Evolutionary conservation across 2,113 vertebrate genomes (phyloP), one percentile per base, ranked within the genome.

Genomic region (Colaptes auratus): DNA sequence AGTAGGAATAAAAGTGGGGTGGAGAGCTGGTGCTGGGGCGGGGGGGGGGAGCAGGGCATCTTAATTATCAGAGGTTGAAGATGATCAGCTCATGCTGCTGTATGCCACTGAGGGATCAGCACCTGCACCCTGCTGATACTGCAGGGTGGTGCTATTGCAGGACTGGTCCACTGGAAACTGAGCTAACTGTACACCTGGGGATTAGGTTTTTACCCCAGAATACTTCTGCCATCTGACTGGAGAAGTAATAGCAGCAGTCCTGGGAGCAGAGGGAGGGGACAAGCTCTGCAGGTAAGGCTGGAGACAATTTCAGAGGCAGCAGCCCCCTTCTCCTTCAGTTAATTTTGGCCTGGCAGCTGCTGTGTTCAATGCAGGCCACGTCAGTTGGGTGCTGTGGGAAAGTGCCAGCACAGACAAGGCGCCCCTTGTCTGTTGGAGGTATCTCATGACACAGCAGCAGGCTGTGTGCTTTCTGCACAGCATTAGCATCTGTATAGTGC

Each of bases 181-280:
- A 8, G 36, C 23, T 63, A n/a, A 67, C 19, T 33, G 64, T 2
- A 3, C 27, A 52, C 23, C 39, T 76, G 13, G 77, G n/a, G 70
- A 59, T 42, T 65, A 19, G 13, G 13, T 4, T 64, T 94, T 71
- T 79, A 58, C 28, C 24, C 14, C 50, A 72, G 46, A 86, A 50
- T 31, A 46, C 27, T 81, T 63, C 30, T 59, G 35, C 0, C 0
- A 2, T 52, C 36, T 69, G 31, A 25, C 55, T 21, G 0, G 0
- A 36, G 58, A 64, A 60, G 25, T 82, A 81, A 27, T 3, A 33
- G 39, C n/a, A 61, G 46, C 42, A 50, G 42, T 44, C 39, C 16
- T 58, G 46, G n/a, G 30, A 65, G 59, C 35, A 75, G 53, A 81
- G n/a, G 27, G 58, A 14, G 27, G 33, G 30, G 11, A 70, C 10